Evolutionary conservation across 2,797 vertebrate genomes (phyloP).

Genomic region (Notoglanidium macrostoma): DNA sequence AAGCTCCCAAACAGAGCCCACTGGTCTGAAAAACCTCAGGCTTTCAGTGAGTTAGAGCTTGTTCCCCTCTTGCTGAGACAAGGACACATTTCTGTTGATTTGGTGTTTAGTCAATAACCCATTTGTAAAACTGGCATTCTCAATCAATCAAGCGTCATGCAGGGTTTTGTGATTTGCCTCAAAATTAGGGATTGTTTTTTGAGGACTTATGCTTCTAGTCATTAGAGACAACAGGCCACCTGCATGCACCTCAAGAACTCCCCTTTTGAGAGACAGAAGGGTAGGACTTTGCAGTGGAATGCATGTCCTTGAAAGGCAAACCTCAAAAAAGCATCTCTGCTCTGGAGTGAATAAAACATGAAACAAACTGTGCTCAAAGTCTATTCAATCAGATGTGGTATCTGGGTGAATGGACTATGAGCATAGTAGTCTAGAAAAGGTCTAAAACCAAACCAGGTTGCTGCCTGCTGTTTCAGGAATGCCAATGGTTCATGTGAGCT

Average conservation of each 20-base stretch:
- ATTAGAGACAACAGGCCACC: not conserved
- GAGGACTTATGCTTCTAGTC: not conserved
- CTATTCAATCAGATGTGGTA: not conserved
- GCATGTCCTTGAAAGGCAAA: not conserved
- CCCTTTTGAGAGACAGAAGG: not conserved
- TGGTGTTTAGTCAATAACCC: not conserved
- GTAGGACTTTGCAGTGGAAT: not conserved
- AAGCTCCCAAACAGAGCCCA: not conserved
- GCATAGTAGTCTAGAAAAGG: not conserved
- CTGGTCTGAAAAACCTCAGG: not conserved
- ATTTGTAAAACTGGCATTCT: not conserved
- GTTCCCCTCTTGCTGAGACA: not conserved
- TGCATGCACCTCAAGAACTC: not conserved
- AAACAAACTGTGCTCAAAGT: not conserved
- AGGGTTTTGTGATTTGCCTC: not conserved
- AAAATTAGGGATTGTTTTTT: not conserved
- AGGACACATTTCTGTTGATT: not conserved
- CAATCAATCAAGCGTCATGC: not conserved
- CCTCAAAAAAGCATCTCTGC: not conserved
- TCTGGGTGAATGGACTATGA: no score
- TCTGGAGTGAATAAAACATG: not conserved
- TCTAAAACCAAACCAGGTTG: not conserved
- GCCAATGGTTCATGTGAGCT: not conserved
- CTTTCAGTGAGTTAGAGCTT: not conserved
- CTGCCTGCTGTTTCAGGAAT: not conserved